Percentiles rank a stretch among this genome's conserved stretches.
phyloP scores from a whole-genome alignment of 2,797 vertebrate genomes.

The Mycteria americana region DNA sequence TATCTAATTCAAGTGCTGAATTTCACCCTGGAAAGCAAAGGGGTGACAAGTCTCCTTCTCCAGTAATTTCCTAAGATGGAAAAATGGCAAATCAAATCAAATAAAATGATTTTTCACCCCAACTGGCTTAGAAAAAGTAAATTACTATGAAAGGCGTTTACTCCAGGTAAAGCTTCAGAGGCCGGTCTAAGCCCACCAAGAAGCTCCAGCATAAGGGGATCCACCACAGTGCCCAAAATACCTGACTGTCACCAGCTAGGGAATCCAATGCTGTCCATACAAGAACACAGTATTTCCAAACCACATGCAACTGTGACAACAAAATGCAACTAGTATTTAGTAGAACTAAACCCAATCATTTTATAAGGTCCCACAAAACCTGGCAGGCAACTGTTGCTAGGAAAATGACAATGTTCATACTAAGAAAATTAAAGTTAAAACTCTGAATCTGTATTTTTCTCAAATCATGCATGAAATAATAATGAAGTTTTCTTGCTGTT shows the following conservation, averaged over 20 bases:
- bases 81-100: neutral
- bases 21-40: neutral
- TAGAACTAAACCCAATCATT: neutral
- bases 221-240: neutral
- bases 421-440: neutral
- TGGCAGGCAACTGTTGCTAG: neutral
- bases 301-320: rapidly evolving
- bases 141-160: neutral
- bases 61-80: neutral
- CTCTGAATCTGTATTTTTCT: neutral
- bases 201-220: neutral
- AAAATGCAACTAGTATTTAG: neutral
- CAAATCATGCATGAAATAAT: neutral
- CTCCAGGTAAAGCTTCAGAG: neutral
- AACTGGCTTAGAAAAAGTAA: neutral
- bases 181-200: neutral
- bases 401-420: neutral
- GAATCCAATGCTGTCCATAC: neutral
- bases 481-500: neutral
- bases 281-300: neutral
- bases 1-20: neutral
- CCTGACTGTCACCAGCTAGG: neutral
- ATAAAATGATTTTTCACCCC: neutral
- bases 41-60: neutral
- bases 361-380: neutral